A percentile compares a stretch with the other conserved stretches of the same genome.
Conservation (phyloP, 2,797 vertebrate species). For the Anisognathus igniventris region DNA sequence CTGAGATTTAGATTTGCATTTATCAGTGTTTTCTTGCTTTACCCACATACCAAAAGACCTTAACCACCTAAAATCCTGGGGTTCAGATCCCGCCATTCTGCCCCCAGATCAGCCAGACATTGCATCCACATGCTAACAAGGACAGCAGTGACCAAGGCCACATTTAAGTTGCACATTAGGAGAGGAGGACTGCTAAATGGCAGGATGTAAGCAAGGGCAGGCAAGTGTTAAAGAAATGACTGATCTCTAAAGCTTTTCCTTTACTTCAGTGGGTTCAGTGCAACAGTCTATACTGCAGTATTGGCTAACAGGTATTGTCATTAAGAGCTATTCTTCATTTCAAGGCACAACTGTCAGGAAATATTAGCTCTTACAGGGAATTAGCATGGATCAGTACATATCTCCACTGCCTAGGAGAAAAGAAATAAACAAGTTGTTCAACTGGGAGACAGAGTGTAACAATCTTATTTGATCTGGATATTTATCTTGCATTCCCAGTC, state of each 20-base stretch:
- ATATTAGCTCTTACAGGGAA: background rate
- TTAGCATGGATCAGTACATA: background rate
- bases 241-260: background rate
- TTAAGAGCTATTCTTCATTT: background rate
- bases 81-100: background rate
- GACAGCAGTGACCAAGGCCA: background rate
- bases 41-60: background rate
- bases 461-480: background rate
- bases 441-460: background rate
- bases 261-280: background rate
- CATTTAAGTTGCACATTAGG: background rate
- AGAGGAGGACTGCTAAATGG: background rate
- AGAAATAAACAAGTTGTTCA: background rate
- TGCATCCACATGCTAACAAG: background rate
- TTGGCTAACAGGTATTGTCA: background rate
- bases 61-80: background rate
- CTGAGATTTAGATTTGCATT: background rate
- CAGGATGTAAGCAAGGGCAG: background rate
- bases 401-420: background rate
- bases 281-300: background rate
- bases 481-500: background rate
- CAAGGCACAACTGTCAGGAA: background rate
- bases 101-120: background rate
- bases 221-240: background rate
- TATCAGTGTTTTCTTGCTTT: background rate